Conservation (phyloP, 2,113 vertebrate species). For the Heterotilapia buettikoferi region DNA sequence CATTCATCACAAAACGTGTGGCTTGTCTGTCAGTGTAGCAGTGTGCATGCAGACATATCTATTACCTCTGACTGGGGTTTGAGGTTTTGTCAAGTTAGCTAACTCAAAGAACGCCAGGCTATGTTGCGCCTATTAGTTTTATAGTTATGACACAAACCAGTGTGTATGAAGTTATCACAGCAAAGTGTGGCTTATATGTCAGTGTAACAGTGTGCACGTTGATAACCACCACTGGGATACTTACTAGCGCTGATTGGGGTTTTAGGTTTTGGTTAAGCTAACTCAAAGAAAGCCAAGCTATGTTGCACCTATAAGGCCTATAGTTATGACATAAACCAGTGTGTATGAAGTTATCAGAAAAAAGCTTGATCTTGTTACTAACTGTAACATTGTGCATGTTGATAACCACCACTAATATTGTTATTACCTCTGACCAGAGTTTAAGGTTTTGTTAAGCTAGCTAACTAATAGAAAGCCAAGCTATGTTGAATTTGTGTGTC, state of each 20-base stretch:
- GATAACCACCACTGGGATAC: background rate
- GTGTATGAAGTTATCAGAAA: background rate
- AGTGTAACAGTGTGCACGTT: background rate
- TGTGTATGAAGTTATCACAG: background rate
- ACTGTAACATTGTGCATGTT: background rate
- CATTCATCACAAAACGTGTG: background rate
- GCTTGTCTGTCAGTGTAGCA: background rate
- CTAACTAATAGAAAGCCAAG: background rate
- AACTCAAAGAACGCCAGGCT: background rate
- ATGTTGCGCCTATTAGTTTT: background rate
- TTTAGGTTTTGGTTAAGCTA: background rate
- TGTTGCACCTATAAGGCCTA: background rate
- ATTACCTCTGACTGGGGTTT: background rate
- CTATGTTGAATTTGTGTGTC: background rate
- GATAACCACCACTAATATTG: background rate
- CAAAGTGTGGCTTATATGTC: background rate
- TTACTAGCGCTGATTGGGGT: background rate
- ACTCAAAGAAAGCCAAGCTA: background rate
- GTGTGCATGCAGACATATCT: background rate
- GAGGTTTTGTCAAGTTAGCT: background rate
- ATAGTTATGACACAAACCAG: background rate
- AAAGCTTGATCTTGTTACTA: background rate
- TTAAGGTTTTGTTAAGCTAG: background rate
- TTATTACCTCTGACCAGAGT: background rate
- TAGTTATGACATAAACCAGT: background rate